phyloP scores from a whole-genome alignment of 2,797 vertebrate species.

The Poeciliopsis gracilis region DNA sequence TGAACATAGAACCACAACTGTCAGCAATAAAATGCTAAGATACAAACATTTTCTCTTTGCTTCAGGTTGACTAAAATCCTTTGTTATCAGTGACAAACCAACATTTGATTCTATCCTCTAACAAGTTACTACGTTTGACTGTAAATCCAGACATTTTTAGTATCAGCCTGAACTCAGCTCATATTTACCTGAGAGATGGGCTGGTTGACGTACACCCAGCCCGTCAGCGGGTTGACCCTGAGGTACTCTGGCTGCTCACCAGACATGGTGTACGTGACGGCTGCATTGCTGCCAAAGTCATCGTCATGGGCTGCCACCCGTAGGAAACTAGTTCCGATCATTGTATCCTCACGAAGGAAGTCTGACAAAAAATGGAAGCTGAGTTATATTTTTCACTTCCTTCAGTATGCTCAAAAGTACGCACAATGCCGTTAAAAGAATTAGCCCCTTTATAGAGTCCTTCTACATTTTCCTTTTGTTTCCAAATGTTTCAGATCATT shows the following conservation, averaged over 20 bases:
- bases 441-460: background rate
- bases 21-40: conserved; percentile 11
- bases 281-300: conserved; percentile 88
- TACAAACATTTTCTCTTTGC: conserved; percentile 12
- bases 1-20: conserved; percentile 30
- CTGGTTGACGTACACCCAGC: conserved; percentile 91
- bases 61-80: background rate
- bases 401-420: background rate
- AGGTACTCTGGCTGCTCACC: conserved; percentile 85
- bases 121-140: background rate
- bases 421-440: background rate
- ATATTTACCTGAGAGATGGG: conserved; percentile 85
- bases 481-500: background rate
- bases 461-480: background rate
- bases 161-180: background rate
- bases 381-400: background rate
- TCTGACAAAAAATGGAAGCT: conserved; percentile 68
- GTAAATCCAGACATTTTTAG: background rate
- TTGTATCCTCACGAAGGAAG: conserved; percentile 89
- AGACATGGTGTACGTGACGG: conserved; percentile 84
- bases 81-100: background rate
- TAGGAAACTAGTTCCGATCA: conserved; percentile 89
- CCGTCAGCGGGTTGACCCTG: conserved; percentile 86
- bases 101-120: background rate
- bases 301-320: conserved; percentile 87